Evolutionary conservation across 2,113 vertebrate species (phyloP).

Genomic region (Dermatemys mawii): DNA sequence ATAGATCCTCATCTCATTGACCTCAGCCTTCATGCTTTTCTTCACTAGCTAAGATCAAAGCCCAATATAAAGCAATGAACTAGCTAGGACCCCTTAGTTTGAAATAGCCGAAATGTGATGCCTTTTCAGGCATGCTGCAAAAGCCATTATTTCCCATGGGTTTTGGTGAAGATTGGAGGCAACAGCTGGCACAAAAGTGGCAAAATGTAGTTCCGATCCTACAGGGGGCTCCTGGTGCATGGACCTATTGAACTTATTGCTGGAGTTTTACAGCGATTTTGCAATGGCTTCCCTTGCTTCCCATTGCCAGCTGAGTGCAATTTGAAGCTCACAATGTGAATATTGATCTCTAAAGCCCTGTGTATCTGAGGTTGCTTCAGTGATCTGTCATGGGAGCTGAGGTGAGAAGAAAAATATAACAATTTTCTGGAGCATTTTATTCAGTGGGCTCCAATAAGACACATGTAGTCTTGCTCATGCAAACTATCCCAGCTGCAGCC

Average conservation of each 20-base stretch:
- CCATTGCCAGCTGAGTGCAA: not conserved
- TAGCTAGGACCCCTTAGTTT: not conserved
- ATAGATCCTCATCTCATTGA: not conserved
- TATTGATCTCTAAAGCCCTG: not conserved
- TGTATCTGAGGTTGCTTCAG: not conserved
- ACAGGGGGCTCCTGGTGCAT: not conserved
- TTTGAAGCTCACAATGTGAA: not conserved
- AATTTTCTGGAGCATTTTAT: not conserved
- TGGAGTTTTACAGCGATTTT: not conserved
- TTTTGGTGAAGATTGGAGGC: not conserved
- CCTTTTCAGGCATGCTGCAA: not conserved
- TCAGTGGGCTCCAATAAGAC: not conserved
- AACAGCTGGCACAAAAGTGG: not conserved
- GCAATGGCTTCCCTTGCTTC: not conserved
- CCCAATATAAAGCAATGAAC: not conserved
- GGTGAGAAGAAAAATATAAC: not conserved
- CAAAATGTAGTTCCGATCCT: not conserved
- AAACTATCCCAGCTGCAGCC: not conserved
- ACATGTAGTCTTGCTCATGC: not conserved
- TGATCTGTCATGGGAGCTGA: not conserved
- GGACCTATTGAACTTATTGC: not conserved
- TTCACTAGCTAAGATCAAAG: not conserved
- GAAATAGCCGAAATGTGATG: not conserved
- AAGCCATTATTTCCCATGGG: not conserved
- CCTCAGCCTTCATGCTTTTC: too few species aligned